Percentiles rank a stretch among this genome's conserved stretches.
phyloP scores from a whole-genome alignment of 2,888 invertebrate genomes.

The Latrodectus elegans region DNA sequence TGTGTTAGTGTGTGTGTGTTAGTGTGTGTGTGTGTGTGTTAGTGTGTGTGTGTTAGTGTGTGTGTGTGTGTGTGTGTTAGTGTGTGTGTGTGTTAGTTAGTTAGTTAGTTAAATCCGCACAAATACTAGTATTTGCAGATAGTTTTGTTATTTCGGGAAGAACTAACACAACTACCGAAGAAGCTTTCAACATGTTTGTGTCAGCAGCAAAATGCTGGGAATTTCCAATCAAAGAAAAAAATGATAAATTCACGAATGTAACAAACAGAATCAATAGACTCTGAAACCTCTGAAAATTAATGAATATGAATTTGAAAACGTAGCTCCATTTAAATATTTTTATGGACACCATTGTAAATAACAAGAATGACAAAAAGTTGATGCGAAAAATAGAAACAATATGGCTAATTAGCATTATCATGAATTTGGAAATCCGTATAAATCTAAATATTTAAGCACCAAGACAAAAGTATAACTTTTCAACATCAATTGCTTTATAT shows the following conservation, averaged over 20 bases:
- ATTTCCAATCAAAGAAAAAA: background rate
- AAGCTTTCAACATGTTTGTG: background rate
- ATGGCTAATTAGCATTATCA: background rate
- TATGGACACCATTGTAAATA: background rate
- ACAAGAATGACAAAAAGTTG: background rate
- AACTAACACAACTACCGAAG: background rate
- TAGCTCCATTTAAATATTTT: slow-evolving; percentile 1
- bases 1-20: too few relatives aligned
- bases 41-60: too few relatives aligned
- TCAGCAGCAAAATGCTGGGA: background rate
- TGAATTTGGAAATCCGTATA: background rate
- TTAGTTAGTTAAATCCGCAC: background rate
- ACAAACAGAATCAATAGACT: background rate
- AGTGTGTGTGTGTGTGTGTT: too few relatives aligned
- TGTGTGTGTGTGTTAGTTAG: too few relatives aligned
- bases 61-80: too few relatives aligned
- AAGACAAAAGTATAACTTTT: background rate
- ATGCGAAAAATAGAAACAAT: background rate
- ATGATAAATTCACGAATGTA: background rate
- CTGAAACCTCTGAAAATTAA: background rate
- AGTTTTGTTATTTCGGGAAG: background rate
- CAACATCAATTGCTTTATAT: background rate
- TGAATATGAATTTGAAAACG: background rate
- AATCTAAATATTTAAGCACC: background rate
- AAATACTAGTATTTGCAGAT: background rate